Conservation (phyloP, 1,140 invertebrate species). For the Schlechtendalia chinensis region DNA sequence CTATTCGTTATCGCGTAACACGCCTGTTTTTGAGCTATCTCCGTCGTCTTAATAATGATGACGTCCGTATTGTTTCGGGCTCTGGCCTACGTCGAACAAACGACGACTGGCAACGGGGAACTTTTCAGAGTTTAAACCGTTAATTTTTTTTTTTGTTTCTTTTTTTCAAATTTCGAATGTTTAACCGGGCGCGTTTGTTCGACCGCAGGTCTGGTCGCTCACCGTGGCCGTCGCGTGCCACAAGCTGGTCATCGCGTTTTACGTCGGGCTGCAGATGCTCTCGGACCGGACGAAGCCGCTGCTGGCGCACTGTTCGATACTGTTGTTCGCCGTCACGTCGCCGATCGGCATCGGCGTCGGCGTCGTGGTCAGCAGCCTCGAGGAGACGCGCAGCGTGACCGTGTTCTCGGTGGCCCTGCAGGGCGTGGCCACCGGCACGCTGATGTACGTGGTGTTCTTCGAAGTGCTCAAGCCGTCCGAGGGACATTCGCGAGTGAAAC, state of each 20-base stretch:
- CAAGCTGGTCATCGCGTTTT: conserved; percentile 64
- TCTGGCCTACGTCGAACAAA: too few relatives aligned
- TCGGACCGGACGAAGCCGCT: conserved; percentile 55
- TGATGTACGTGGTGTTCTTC: conserved; percentile 60
- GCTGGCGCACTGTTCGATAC: conserved; percentile 57
- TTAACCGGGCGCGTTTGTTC: too few relatives aligned
- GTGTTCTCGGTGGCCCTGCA: conserved; percentile 55
- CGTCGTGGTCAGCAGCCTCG: conserved; percentile 59
- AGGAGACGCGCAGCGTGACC: conserved; percentile 22
- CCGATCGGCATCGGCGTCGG: conserved; percentile 65
- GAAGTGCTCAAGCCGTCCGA: conserved; percentile 58
- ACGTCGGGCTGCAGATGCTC: conserved; percentile 60
- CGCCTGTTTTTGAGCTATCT: too few relatives aligned
- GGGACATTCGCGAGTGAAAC: conserved; percentile 12
- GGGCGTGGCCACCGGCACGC: conserved; percentile 58
- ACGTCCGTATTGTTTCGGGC: too few relatives aligned
- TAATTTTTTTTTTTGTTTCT: too few relatives aligned
- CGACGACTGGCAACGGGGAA: too few relatives aligned
- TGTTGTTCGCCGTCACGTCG: conserved; percentile 60
- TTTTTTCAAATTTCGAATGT: too few relatives aligned
- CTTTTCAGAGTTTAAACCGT: too few relatives aligned
- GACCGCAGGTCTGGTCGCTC: conserved; percentile 60
- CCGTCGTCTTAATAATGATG: too few relatives aligned
- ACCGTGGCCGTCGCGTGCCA: conserved; percentile 69
- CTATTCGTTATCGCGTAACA: too few relatives aligned